A percentile compares a stretch with the other conserved stretches of the same genome.
phyloP scores from a whole-genome alignment of 1,140 invertebrate genomes.

The Pseudomyrmex cubaensis region DNA sequence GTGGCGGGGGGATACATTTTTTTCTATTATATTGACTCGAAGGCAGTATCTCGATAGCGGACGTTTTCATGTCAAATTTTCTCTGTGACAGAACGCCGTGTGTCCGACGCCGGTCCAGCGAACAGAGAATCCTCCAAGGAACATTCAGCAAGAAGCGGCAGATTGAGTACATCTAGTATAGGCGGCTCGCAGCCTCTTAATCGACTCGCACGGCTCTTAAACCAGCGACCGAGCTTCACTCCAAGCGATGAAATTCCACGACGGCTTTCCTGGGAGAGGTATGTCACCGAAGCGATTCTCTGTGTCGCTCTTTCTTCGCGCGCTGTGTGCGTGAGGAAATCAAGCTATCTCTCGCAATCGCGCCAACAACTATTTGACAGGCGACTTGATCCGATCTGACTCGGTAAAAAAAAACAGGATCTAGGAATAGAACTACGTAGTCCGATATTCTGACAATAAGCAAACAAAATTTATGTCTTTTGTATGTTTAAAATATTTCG shows the following conservation, averaged over 20 bases:
- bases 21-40: neutral
- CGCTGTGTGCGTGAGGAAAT: neutral
- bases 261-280: slow-evolving; percentile 93
- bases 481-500: too few relatives aligned
- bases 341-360: neutral
- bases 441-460: neutral
- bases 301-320: neutral
- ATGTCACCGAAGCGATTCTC: slow-evolving; percentile 65
- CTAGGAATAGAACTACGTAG: neutral
- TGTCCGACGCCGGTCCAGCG: slow-evolving; percentile 80
- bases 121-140: slow-evolving; percentile 76
- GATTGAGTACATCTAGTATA: slow-evolving; percentile 79
- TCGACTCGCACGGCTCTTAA: slow-evolving; percentile 89
- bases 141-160: slow-evolving; percentile 74
- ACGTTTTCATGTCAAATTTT: neutral
- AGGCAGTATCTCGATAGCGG: neutral
- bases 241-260: slow-evolving; percentile 86
- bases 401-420: too few relatives aligned
- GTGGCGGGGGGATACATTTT: neutral
- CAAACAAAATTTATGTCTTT: neutral
- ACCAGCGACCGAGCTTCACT: slow-evolving; percentile 85
- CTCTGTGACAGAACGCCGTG: slow-evolving; percentile 76
- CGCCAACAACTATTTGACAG: neutral
- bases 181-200: slow-evolving; percentile 86
- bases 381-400: neutral